Conservation (phyloP, 2,888 invertebrate genomes). For the Macroteleia sp. region DNA sequence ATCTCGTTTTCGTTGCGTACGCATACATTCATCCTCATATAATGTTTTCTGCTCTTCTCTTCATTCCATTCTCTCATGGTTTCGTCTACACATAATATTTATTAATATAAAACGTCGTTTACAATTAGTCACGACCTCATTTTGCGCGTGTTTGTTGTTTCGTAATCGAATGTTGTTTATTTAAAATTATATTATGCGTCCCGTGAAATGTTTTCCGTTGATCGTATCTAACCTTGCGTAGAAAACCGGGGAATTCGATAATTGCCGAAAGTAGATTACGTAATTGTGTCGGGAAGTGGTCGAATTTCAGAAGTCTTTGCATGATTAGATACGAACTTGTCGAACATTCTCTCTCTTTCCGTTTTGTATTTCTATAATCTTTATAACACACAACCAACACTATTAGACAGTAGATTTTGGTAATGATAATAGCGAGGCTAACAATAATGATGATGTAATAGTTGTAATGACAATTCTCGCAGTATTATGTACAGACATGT, state of each 20-base stretch:
- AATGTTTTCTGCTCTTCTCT: background rate
- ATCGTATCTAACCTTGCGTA: background rate
- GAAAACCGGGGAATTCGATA: conserved; percentile 1
- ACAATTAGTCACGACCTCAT: conserved; percentile 16
- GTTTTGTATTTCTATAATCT: conserved; percentile 61
- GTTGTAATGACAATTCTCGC: no score
- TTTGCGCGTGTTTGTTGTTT: conserved; percentile 36
- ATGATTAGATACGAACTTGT: conserved; percentile 18
- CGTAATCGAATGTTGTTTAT: background rate
- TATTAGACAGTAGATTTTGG: conserved; percentile 78
- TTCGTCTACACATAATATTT: conserved; percentile 9
- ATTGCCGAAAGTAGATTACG: background rate
- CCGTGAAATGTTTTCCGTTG: background rate
- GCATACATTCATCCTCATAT: conserved; percentile 9
- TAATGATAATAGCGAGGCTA: conserved; percentile 63
- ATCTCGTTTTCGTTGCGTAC: conserved; percentile 27
- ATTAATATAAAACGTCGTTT: conserved; percentile 39
- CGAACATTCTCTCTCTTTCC: conserved; percentile 5
- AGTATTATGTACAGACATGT: conserved; percentile 56
- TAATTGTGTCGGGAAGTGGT: no score
- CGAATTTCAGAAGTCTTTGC: conserved; percentile 3
- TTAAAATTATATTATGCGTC: conserved; percentile 6
- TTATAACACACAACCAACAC: conserved; percentile 77
- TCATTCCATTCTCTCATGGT: conserved; percentile 1
- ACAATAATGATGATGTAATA: conserved; percentile 63